A percentile compares a stretch with the other conserved stretches of the same genome.
These are phyloP conservation scores for Neostethus bicornis DNA, from an alignment of 2,797 vertebrate genomes.

Conservation along the genomic window DNA sequence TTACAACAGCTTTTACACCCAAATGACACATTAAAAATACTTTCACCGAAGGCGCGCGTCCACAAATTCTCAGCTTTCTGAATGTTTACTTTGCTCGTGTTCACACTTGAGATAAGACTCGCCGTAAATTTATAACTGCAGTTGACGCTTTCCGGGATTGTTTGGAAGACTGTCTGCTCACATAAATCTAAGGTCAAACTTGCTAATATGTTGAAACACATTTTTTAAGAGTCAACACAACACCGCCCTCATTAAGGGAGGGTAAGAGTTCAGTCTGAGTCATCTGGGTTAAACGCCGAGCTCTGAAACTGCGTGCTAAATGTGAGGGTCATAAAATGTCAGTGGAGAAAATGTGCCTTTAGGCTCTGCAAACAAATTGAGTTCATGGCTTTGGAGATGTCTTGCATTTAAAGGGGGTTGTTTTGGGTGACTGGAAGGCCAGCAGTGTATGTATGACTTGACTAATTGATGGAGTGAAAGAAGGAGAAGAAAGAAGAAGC, in stretches of 20 bases:
- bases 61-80: background rate
- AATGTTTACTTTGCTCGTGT: slow-evolving; percentile 42
- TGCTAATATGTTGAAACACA: slow-evolving; percentile 14
- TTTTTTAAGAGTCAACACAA: background rate
- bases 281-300: too few relatives aligned
- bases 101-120: slow-evolving; percentile 37
- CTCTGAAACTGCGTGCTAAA: slow-evolving; percentile 3
- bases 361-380: slow-evolving; percentile 28
- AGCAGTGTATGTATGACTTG: slow-evolving; percentile 16
- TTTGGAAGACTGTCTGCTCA: background rate
- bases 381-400: slow-evolving; percentile 38
- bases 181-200: slow-evolving; percentile 11
- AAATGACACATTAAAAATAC: background rate
- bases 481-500: slow-evolving; percentile 35
- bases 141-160: slow-evolving; percentile 8
- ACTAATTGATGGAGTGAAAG: slow-evolving; percentile 44
- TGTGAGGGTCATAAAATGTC: slow-evolving; percentile 6
- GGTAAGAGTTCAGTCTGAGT: background rate
- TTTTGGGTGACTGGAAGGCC: slow-evolving; percentile 24
- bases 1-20: too few relatives aligned
- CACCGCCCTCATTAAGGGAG: background rate
- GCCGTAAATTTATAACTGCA: slow-evolving; percentile 5
- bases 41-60: background rate
- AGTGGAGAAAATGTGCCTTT: slow-evolving; percentile 23
- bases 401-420: slow-evolving; percentile 9